Evolutionary conservation across 1,140 invertebrate genomes (phyloP).

Genomic region (Orchesella cincta): DNA sequence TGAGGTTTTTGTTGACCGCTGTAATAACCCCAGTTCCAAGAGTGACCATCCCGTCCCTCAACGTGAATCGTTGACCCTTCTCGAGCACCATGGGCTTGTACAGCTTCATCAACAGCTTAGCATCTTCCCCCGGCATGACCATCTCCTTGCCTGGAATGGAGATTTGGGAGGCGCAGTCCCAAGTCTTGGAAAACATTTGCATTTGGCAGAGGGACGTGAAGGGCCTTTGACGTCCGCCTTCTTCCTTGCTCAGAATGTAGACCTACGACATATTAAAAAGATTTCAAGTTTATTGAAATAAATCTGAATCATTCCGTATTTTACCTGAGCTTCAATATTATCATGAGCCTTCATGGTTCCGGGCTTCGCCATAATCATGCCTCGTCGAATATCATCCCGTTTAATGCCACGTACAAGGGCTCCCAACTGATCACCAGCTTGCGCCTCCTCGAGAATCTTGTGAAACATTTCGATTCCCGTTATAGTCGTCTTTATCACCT

Average conservation of each 20-base stretch:
- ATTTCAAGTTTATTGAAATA: too few relatives aligned
- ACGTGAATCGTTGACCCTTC: constrained; percentile 85
- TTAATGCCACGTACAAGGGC: constrained; percentile 87
- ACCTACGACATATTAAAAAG: constrained; percentile 65
- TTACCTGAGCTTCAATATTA: constrained; percentile 64
- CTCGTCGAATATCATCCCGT: constrained; percentile 86
- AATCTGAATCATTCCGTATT: not conserved
- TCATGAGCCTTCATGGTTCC: constrained; percentile 75
- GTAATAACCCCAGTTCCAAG: constrained; percentile 90
- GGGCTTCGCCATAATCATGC: constrained; percentile 90
- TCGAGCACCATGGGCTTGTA: constrained; percentile 87
- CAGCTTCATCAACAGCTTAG: constrained; percentile 67
- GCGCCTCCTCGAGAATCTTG: constrained; percentile 89
- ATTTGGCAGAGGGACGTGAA: constrained; percentile 74
- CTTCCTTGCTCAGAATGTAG: constrained; percentile 79
- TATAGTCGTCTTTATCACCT: constrained; percentile 78
- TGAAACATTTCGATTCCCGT: constrained; percentile 95
- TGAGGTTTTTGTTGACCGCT: constrained; percentile 68
- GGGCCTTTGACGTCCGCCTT: constrained; percentile 81
- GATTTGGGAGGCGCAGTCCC: constrained; percentile 80
- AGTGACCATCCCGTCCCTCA: constrained; percentile 78
- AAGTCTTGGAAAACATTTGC: constrained; percentile 88
- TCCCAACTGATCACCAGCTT: constrained; percentile 95
- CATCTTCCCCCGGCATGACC: constrained; percentile 95
- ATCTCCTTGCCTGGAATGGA: constrained; percentile 74